Conservation (phyloP, 1,140 invertebrate species). For the Homalodisca vitripennis region DNA sequence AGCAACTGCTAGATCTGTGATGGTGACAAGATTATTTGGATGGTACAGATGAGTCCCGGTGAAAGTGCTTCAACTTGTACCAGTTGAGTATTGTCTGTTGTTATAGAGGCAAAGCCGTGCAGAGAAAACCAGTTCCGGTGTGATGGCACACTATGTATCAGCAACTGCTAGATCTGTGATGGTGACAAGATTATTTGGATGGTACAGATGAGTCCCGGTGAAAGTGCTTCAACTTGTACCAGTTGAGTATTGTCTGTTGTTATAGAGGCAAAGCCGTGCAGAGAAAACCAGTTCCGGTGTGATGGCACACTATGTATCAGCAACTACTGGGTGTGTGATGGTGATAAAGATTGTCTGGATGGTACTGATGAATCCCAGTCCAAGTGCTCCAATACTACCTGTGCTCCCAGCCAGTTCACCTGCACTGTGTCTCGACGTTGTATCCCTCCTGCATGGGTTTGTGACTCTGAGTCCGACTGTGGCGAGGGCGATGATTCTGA, state of each 20-base stretch:
- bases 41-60: slow-evolving; percentile 47
- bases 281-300: slow-evolving; percentile 53
- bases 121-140: slow-evolving; percentile 53
- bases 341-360: slow-evolving; percentile 50
- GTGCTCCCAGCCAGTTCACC: slow-evolving; percentile 44
- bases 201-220: slow-evolving; percentile 46
- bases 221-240: slow-evolving; percentile 46
- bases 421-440: slow-evolving; percentile 46
- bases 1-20: slow-evolving; percentile 52
- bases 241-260: too few species aligned
- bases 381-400: slow-evolving; percentile 45
- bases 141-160: slow-evolving; percentile 53
- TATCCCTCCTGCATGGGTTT: slow-evolving; percentile 74
- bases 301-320: slow-evolving; percentile 54
- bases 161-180: slow-evolving; percentile 51
- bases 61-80: slow-evolving; percentile 44
- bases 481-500: slow-evolving; percentile 67
- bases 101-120: too few species aligned
- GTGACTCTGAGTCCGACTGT: slow-evolving; percentile 75
- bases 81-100: too few species aligned
- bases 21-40: slow-evolving; percentile 51
- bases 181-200: slow-evolving; percentile 51
- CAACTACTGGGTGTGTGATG: slow-evolving; percentile 51
- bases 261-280: slow-evolving; percentile 45
- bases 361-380: slow-evolving; percentile 46